Percentiles rank a stretch among this genome's conserved stretches.
Evolutionary conservation across 37 sponge, comb jelly and placozoan genomes (phyloP).

Genomic region (Aplysina aerophoba): DNA sequence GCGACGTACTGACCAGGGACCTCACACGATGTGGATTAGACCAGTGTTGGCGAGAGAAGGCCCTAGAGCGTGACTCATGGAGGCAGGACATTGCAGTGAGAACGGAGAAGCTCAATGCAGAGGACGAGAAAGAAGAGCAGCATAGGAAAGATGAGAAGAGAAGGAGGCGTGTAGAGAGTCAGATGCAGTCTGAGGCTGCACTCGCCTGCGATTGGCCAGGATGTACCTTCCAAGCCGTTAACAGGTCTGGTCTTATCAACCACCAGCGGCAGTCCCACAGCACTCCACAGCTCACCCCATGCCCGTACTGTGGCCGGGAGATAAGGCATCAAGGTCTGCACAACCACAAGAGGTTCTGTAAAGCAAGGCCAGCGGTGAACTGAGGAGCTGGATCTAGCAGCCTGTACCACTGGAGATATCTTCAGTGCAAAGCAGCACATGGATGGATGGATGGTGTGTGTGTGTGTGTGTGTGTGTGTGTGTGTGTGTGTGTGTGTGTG

Average conservation of each 20-base stretch:
- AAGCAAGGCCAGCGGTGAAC: too few species aligned
- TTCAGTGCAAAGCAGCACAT: too few species aligned
- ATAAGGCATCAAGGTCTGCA: too few species aligned
- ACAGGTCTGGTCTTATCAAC: background rate
- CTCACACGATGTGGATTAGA: background rate
- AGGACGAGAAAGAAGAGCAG: background rate
- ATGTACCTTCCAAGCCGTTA: background rate
- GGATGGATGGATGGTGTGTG: too few species aligned
- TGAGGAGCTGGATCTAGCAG: too few species aligned
- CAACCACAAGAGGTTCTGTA: too few species aligned
- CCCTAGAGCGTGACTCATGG: background rate
- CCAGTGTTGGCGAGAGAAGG: background rate
- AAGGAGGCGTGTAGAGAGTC: background rate
- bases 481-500: too few species aligned
- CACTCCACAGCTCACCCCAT: too few species aligned
- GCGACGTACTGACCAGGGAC: background rate
- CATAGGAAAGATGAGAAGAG: background rate
- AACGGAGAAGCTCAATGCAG: background rate
- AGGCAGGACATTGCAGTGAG: background rate
- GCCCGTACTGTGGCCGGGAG: too few species aligned
- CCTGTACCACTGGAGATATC: too few species aligned
- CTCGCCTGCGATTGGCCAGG: background rate
- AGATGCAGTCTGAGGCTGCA: background rate
- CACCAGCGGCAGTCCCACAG: background rate
- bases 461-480: too few species aligned